These are phyloP conservation scores for Matsumurasca onukii DNA, from an alignment of 1,140 invertebrate genomes.

Conservation along the genomic window DNA sequence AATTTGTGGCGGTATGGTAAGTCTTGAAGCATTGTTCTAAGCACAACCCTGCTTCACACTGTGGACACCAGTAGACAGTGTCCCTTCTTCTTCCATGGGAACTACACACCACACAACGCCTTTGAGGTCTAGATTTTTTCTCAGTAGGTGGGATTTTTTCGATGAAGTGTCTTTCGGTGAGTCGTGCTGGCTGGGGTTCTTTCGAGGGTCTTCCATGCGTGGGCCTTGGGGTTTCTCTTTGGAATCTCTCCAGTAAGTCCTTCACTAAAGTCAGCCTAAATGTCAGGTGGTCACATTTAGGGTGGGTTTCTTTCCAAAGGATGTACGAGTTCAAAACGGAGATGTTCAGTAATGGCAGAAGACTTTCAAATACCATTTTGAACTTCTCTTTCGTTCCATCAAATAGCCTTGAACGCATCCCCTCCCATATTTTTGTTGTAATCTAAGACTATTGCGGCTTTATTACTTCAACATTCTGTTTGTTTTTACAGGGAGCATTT, in stretches of 20 bases:
- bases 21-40: no score
- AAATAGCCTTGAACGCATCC: neutral
- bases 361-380: no score
- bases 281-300: no score
- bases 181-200: neutral
- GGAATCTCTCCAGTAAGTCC: neutral
- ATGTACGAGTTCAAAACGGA: neutral
- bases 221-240: neutral
- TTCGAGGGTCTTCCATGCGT: no score
- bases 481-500: neutral
- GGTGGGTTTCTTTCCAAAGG: neutral
- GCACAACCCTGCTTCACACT: no score
- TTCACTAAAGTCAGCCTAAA: no score
- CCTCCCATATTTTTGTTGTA: slow-evolving; percentile 4
- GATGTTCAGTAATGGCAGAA: neutral
- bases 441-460: no score
- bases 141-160: neutral
- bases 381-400: no score
- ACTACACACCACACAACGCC: no score
- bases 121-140: neutral
- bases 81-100: no score
- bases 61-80: no score
- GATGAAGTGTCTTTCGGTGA: neutral
- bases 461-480: neutral
- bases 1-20: no score